phyloP scores from a whole-genome alignment of 1,140 invertebrate species.

The Zophobas atratus region DNA sequence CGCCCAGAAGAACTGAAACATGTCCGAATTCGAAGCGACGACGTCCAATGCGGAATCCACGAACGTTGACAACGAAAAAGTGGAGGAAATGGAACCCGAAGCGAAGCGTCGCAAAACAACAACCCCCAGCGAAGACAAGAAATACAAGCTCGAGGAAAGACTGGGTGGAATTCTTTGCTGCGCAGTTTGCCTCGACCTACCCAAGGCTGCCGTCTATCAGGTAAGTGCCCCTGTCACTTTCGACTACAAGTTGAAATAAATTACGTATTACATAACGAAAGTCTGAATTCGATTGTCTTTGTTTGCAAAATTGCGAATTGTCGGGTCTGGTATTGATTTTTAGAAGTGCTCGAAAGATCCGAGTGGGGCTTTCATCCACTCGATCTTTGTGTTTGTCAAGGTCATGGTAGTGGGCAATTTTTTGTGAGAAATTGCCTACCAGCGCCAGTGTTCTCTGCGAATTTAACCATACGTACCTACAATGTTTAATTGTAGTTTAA shows the following conservation, averaged over 20 bases:
- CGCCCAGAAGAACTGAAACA: constrained; percentile 31
- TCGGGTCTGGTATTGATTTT: no score
- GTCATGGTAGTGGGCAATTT: not conserved
- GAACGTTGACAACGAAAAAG: constrained; percentile 67
- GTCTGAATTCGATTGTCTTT: constrained; percentile 2
- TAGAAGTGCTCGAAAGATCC: no score
- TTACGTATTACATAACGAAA: constrained; percentile 43
- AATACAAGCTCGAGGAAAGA: constrained; percentile 90
- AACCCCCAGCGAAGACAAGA: constrained; percentile 66
- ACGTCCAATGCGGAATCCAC: constrained; percentile 70
- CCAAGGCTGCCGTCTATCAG: constrained; percentile 93
- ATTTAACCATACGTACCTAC: constrained; percentile 14
- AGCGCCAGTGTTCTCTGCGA: constrained; percentile 7
- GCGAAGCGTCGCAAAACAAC: constrained; percentile 72
- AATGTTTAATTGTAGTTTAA: constrained; percentile 17
- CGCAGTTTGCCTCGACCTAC: constrained; percentile 95
- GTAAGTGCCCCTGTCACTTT: constrained; percentile 71
- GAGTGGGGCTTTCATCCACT: no score
- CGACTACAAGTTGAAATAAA: not conserved
- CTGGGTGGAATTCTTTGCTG: constrained; percentile 95
- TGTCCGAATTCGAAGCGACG: constrained; percentile 69
- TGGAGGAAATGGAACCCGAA: constrained; percentile 72
- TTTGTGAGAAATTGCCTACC: not conserved
- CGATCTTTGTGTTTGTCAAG: no score
- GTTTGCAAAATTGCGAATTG: not conserved